These are phyloP conservation scores for Oncorhynchus clarkii DNA, from an alignment of 2,113 vertebrate genomes.

Conservation along the genomic window DNA sequence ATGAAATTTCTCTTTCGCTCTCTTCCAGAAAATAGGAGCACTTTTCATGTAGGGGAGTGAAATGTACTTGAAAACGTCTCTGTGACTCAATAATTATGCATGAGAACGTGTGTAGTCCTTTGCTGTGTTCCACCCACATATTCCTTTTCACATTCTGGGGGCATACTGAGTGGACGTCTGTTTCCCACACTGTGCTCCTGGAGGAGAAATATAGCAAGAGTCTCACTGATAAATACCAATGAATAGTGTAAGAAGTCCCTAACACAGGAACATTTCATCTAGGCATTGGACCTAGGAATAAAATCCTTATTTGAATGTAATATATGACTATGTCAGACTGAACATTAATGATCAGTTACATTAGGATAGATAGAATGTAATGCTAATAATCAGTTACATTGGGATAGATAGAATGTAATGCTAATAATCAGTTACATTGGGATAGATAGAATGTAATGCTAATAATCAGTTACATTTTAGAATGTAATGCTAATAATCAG, in stretches of 20 bases:
- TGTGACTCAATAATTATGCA: constrained; percentile 31
- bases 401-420: too few relatives aligned
- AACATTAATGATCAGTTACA: not conserved
- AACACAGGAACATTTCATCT: not conserved
- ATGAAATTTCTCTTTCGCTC: constrained; percentile 38
- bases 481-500: too few relatives aligned
- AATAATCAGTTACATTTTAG: too few relatives aligned
- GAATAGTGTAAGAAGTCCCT: not conserved
- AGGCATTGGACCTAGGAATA: not conserved
- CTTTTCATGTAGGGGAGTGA: constrained; percentile 50
- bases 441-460: too few relatives aligned
- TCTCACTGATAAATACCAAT: constrained; percentile 16
- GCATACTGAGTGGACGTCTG: constrained; percentile 17
- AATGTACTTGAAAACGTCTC: constrained; percentile 37
- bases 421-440: too few relatives aligned
- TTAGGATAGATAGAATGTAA: not conserved
- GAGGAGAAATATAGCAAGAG: not conserved
- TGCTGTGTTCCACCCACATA: constrained; percentile 14
- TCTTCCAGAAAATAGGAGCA: constrained; percentile 55
- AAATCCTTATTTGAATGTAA: not conserved
- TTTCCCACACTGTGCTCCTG: not conserved
- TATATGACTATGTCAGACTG: not conserved
- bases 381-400: too few relatives aligned
- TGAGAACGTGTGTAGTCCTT: not conserved
- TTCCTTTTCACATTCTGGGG: constrained; percentile 28